Conservation (phyloP, 2,888 invertebrate species). For the Cephus pulcher region DNA sequence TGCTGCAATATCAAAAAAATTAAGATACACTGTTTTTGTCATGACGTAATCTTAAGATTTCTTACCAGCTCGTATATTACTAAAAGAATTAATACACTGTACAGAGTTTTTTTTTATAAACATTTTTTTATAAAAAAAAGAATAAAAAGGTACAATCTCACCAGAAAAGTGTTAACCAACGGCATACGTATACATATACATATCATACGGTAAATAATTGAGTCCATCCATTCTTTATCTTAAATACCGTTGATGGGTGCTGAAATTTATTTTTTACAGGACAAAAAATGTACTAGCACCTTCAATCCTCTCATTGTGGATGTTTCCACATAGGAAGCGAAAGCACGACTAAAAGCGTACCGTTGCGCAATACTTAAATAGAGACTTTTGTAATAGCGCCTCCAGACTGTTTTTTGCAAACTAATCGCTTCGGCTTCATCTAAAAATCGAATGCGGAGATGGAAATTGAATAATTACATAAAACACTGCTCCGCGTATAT, state of each 20-base stretch:
- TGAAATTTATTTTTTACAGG: background rate
- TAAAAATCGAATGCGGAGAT: background rate
- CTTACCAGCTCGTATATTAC: background rate
- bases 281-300: background rate
- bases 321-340: background rate
- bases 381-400: background rate
- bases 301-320: background rate
- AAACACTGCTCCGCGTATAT: background rate
- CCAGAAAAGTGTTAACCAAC: no score
- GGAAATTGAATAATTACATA: background rate
- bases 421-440: background rate
- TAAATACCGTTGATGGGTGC: no score
- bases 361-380: background rate
- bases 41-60: background rate
- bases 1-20: background rate
- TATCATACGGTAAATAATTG: no score
- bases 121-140: no score
- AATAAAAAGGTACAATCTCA: no score
- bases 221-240: no score
- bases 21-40: background rate
- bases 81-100: background rate
- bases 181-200: no score
- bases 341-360: background rate
- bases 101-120: no score
- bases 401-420: background rate